Conservation (phyloP, 1,140 invertebrate genomes). For the Papilio xuthus region DNA sequence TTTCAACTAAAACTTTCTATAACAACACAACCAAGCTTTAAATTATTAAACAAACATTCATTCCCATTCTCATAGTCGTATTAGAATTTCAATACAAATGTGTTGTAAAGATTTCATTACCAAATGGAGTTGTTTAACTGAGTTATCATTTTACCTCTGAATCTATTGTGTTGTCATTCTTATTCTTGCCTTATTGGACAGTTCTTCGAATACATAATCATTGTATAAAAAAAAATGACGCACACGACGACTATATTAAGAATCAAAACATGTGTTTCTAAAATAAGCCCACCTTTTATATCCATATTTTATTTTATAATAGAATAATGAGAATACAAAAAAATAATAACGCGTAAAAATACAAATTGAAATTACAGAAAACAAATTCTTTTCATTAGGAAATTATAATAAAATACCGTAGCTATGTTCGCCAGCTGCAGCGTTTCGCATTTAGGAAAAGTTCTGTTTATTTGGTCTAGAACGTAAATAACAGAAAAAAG, state of each 20-base stretch:
- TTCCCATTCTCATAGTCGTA: not conserved
- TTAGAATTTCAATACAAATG: not conserved
- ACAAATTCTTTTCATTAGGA: not conserved
- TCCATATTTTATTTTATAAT: not conserved
- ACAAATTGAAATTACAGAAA: not conserved
- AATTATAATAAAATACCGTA: slow-evolving; percentile 4
- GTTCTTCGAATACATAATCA: not conserved
- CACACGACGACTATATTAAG: too few species aligned
- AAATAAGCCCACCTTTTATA: not conserved
- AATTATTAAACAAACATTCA: not conserved
- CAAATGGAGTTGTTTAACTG: not conserved
- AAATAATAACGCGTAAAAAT: not conserved
- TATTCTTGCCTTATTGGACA: not conserved
- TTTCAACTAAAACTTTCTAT: not conserved
- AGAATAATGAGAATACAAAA: not conserved
- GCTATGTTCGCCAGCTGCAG: slow-evolving; percentile 40
- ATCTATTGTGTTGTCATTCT: not conserved
- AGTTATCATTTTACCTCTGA: not conserved
- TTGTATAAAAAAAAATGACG: too few species aligned
- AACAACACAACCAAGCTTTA: not conserved
- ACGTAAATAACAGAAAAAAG: slow-evolving; percentile 36
- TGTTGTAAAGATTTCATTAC: not conserved
- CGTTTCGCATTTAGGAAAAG: slow-evolving; percentile 55
- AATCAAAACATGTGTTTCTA: too few species aligned
- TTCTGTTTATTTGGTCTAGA: slow-evolving; percentile 21